Conservation (phyloP, 2,797 vertebrate species). For the Peromyscus melanophrys region DNA sequence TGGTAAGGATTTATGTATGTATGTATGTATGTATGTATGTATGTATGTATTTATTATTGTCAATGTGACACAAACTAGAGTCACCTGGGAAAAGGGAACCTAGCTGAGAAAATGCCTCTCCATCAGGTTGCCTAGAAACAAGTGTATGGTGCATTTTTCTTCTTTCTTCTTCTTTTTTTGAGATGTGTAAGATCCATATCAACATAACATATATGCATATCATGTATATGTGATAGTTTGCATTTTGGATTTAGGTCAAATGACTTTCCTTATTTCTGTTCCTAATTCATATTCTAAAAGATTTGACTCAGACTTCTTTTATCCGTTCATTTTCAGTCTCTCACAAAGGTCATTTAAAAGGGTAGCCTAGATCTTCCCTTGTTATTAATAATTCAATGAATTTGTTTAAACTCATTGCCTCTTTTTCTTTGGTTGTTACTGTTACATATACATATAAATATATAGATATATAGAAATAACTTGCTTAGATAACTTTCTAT, state of each 20-base stretch:
- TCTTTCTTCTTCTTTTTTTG: background rate
- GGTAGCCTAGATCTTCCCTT: background rate
- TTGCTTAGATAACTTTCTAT: background rate
- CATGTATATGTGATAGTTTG: background rate
- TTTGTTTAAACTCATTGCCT: background rate
- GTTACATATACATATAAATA: background rate
- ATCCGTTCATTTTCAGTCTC: background rate
- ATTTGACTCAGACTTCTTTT: background rate
- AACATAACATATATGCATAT: background rate
- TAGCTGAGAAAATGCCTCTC: background rate
- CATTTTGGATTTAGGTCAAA: background rate
- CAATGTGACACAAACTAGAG: background rate
- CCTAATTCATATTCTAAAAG: background rate
- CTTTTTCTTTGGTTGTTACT: background rate
- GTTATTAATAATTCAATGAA: background rate
- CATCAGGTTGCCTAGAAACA: background rate
- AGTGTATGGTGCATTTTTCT: too few relatives aligned
- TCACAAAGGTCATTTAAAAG: background rate
- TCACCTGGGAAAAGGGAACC: background rate
- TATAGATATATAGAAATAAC: background rate
- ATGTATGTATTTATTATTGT: background rate
- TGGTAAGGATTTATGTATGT: background rate
- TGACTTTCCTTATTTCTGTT: background rate
- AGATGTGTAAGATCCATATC: too few relatives aligned
- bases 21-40: background rate